Evolutionary conservation across 2,113 vertebrate genomes (phyloP).

Genomic region (Nansenia antarctica): DNA sequence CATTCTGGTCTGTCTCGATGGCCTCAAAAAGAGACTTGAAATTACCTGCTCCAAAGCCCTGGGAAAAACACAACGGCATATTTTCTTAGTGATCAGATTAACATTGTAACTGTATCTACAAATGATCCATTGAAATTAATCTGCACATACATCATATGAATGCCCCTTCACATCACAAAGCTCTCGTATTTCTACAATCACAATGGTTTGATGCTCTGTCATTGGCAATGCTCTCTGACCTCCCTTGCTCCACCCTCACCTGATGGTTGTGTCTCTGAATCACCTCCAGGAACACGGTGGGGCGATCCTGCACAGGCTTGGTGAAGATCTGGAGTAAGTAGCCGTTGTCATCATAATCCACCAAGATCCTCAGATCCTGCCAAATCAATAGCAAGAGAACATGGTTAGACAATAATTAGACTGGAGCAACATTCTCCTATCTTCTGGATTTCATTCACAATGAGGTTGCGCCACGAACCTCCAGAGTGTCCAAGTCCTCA

Average conservation of each 20-base stretch:
- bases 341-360: constrained; percentile 93
- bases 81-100: neutral
- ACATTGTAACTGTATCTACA: neutral
- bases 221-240: neutral
- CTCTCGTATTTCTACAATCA: neutral
- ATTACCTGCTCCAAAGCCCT: constrained; percentile 97
- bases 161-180: too few relatives aligned
- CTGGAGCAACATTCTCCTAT: too few relatives aligned
- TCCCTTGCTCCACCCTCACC: constrained; percentile 65
- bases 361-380: constrained; percentile 91
- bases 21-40: constrained; percentile 96
- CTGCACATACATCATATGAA: neutral
- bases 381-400: neutral
- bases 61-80: neutral
- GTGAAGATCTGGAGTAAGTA: constrained; percentile 98
- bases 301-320: constrained; percentile 95
- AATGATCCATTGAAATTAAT: neutral
- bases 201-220: neutral
- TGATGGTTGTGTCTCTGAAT: constrained; percentile 96
- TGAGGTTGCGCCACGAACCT: constrained; percentile 68
- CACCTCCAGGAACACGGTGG: constrained; percentile 93
- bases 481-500: constrained; percentile 83
- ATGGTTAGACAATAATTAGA: too few relatives aligned
- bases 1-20: constrained; percentile 87
- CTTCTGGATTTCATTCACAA: too few relatives aligned